Conservation (phyloP, 1,140 invertebrate genomes). For the Orchesella cincta region DNA sequence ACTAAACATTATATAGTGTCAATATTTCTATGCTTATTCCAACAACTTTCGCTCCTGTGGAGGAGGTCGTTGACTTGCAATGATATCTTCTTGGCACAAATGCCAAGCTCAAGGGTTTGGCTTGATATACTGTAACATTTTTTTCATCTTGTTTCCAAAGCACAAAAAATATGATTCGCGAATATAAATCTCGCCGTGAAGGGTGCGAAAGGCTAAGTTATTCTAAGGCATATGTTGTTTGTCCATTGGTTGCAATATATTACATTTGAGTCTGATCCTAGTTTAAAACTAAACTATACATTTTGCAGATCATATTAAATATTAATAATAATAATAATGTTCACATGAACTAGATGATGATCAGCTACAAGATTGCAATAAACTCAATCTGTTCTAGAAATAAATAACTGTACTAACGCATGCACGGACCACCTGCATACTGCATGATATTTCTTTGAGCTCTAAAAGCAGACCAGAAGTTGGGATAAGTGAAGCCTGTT, state of each 20-base stretch:
- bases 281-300: neutral
- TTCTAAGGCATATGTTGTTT: neutral
- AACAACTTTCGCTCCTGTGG: neutral
- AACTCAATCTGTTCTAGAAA: neutral
- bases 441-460: neutral
- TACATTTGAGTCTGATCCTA: neutral
- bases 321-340: no score
- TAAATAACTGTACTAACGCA: neutral
- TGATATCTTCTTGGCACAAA: neutral
- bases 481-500: no score
- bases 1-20: neutral
- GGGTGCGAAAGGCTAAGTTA: neutral
- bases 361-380: neutral
- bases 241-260: neutral
- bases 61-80: slow-evolving; percentile 21
- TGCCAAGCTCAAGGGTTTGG: slow-evolving; percentile 26
- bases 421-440: slow-evolving; percentile 8
- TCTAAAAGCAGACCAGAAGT: no score
- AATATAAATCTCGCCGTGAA: slow-evolving; percentile 11
- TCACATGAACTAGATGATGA: neutral
- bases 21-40: neutral
- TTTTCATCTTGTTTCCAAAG: neutral
- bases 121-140: neutral
- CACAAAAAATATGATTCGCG: neutral
- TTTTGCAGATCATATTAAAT: no score